Evolutionary conservation across 2,113 vertebrate genomes (phyloP).

Genomic region (Mormyrus lacerda): DNA sequence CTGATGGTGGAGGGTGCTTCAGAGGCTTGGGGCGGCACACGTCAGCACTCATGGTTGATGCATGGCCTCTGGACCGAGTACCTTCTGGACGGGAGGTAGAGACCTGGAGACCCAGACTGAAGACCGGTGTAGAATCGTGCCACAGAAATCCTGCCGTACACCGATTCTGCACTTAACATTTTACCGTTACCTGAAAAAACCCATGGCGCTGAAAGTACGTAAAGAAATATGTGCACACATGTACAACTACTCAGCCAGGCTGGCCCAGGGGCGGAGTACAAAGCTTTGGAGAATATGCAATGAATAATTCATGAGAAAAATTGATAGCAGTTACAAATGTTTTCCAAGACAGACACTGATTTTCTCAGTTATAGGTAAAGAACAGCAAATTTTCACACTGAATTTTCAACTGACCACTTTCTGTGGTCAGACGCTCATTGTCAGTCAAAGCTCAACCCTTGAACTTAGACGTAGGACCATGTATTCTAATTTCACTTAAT

Average conservation of each 20-base stretch:
- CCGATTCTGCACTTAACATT: neutral
- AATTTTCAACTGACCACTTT: neutral
- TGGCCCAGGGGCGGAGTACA: neutral
- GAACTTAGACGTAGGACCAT: neutral
- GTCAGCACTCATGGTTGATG: neutral
- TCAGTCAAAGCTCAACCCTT: neutral
- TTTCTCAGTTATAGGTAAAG: neutral
- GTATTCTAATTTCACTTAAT: neutral
- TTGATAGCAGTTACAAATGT: neutral
- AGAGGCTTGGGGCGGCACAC: neutral
- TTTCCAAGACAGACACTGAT: neutral
- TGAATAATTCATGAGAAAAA: neutral
- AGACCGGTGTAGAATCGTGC: neutral
- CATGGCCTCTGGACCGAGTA: neutral
- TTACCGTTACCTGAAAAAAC: neutral
- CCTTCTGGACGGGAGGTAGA: neutral
- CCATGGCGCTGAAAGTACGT: neutral
- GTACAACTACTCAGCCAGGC: neutral
- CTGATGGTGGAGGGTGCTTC: neutral
- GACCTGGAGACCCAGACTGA: neutral
- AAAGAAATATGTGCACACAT: neutral
- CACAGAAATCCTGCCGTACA: neutral
- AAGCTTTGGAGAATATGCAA: neutral
- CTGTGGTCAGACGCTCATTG: neutral
- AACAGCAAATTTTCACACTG: neutral